A percentile compares a stretch with the other conserved stretches of the same genome.
Conservation (phyloP, 1,140 invertebrate species). For the Panagrolaimus sp. region DNA sequence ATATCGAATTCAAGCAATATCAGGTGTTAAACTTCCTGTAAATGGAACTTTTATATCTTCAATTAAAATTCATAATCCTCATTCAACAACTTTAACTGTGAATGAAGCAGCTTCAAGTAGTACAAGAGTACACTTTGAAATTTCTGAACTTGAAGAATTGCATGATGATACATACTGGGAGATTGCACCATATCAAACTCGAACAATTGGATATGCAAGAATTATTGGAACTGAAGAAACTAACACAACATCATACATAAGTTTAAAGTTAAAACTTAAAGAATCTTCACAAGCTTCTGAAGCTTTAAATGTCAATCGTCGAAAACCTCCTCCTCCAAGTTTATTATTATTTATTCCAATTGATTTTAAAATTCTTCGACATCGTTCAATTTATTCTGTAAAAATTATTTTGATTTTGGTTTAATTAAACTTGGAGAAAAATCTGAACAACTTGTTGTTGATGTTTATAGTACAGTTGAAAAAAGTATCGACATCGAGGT, state of each 20-base stretch:
- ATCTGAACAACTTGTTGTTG: slow-evolving; percentile 63
- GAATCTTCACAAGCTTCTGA: background rate
- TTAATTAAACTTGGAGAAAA: slow-evolving; percentile 64
- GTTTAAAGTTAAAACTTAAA: background rate
- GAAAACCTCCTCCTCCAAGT: slow-evolving; percentile 3
- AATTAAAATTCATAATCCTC: slow-evolving; percentile 89
- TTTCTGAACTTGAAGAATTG: slow-evolving; percentile 64
- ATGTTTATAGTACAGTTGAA: slow-evolving; percentile 41
- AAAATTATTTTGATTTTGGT: slow-evolving; percentile 76
- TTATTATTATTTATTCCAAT: background rate
- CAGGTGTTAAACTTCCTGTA: slow-evolving; percentile 80
- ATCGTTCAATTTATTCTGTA: slow-evolving; percentile 43
- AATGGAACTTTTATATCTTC: slow-evolving; percentile 83
- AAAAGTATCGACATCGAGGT: slow-evolving; percentile 44
- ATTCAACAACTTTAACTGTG: slow-evolving; percentile 76
- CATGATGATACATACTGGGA: slow-evolving; percentile 59
- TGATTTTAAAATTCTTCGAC: background rate
- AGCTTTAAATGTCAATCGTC: background rate
- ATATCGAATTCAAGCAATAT: slow-evolving; percentile 66
- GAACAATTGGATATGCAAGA: slow-evolving; percentile 78
- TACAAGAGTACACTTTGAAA: slow-evolving; percentile 76
- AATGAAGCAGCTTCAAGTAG: slow-evolving; percentile 84
- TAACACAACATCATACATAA: slow-evolving; percentile 77
- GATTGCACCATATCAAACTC: slow-evolving; percentile 80
- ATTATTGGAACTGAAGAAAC: slow-evolving; percentile 72